Evolutionary conservation across 2,888 invertebrate genomes (phyloP).

Genomic region (Macropis europaea): DNA sequence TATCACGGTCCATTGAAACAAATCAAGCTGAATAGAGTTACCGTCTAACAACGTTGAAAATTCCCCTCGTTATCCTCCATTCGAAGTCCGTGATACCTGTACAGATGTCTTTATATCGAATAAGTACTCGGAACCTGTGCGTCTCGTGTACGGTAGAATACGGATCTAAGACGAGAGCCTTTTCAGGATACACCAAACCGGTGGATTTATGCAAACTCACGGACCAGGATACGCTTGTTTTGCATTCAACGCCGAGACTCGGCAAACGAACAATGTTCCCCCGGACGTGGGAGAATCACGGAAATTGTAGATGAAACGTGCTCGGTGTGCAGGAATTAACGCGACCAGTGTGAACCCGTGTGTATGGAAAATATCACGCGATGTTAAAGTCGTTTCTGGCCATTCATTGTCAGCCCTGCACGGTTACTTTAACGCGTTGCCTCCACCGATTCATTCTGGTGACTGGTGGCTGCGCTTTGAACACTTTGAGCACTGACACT

Average conservation of each 20-base stretch:
- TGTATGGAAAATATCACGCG: constrained; percentile 10
- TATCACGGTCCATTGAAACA: constrained; percentile 25
- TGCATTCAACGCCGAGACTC: constrained; percentile 7
- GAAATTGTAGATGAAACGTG: constrained; percentile 44
- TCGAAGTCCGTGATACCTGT: constrained; percentile 14
- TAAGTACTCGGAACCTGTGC: constrained; percentile 4
- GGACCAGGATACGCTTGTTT: constrained; percentile 34
- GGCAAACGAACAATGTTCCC: constrained; percentile 33
- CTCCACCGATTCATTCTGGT: too few relatives aligned
- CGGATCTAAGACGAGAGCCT: not conserved
- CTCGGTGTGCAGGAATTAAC: constrained; percentile 34
- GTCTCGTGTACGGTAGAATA: not conserved
- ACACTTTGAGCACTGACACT: too few relatives aligned
- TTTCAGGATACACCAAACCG: constrained; percentile 24
- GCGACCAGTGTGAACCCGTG: constrained; percentile 21
- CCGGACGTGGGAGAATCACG: constrained; percentile 53
- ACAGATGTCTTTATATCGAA: constrained; percentile 28
- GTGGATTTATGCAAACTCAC: constrained; percentile 44
- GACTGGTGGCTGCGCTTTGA: too few relatives aligned
- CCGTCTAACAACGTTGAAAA: constrained; percentile 23
- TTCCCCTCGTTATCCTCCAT: constrained; percentile 29
- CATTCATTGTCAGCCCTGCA: constrained; percentile 7
- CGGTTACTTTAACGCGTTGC: too few relatives aligned
- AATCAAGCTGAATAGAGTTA: constrained; percentile 26
- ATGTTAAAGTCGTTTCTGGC: not conserved